These are phyloP conservation scores for Clarias fuscus DNA, from an alignment of 2,797 vertebrate species.

Conservation along the genomic window DNA sequence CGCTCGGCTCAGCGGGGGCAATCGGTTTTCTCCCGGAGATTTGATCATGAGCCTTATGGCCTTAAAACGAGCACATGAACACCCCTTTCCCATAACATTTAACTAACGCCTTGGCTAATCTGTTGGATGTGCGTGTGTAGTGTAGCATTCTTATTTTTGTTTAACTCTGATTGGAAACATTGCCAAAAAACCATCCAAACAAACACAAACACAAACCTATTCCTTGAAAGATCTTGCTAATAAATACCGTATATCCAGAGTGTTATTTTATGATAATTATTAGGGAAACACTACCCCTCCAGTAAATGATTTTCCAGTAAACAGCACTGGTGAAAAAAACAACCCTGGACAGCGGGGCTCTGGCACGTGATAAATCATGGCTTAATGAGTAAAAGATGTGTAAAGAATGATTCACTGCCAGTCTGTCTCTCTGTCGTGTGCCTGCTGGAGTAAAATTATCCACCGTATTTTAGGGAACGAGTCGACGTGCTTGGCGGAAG, in stretches of 20 bases:
- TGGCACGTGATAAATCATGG: slow-evolving; percentile 42
- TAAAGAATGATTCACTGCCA: slow-evolving; percentile 56
- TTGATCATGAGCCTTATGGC: slow-evolving; percentile 61
- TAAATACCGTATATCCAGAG: not conserved
- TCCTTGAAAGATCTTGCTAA: not conserved
- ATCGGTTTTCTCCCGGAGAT: slow-evolving; percentile 62
- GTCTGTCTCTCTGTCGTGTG: slow-evolving; percentile 37
- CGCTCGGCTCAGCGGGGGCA: slow-evolving; percentile 50
- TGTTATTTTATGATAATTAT: slow-evolving; percentile 13
- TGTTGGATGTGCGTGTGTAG: not conserved
- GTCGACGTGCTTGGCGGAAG: slow-evolving; percentile 38
- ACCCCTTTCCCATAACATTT: slow-evolving; percentile 64
- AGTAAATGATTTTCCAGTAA: slow-evolving; percentile 52
- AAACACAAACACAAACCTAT: not conserved
- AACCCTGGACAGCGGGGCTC: slow-evolving; percentile 39
- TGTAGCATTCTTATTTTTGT: not conserved
- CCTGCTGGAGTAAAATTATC: slow-evolving; percentile 25
- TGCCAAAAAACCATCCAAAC: not conserved
- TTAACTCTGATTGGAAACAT: not conserved
- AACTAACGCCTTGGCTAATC: slow-evolving; percentile 1
- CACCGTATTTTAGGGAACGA: slow-evolving; percentile 29
- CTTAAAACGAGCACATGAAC: slow-evolving; percentile 32
- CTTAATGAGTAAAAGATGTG: slow-evolving; percentile 58
- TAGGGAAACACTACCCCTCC: slow-evolving; percentile 36
- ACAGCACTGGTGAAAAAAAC: slow-evolving; percentile 34